Conservation (phyloP, 2,888 invertebrate species). For the Onthophagus sagittarius region DNA sequence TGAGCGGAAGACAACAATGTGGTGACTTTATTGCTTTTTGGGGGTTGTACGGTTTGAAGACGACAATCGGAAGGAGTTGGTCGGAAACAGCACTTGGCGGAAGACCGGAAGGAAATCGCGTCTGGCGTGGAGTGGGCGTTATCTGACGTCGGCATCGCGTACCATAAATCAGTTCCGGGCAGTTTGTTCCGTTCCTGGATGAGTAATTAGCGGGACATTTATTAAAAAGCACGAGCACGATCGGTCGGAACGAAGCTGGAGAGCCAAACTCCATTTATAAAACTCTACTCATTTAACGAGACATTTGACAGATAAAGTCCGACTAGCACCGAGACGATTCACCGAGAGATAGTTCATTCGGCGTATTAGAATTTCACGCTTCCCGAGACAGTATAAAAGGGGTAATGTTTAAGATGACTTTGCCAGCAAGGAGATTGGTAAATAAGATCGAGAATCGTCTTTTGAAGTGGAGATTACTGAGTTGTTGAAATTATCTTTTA, state of each 20-base stretch:
- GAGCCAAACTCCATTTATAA: neutral
- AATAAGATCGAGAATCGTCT: neutral
- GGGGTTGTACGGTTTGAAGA: neutral
- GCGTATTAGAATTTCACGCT: neutral
- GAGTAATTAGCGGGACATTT: constrained; percentile 27
- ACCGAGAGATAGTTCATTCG: neutral
- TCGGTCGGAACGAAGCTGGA: neutral
- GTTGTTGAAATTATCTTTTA: too few relatives aligned
- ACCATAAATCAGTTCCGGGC: constrained; percentile 39
- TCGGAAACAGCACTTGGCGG: neutral
- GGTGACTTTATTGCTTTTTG: neutral
- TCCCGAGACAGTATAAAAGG: neutral
- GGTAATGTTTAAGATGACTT: neutral
- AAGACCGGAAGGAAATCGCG: neutral
- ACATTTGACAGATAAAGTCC: neutral
- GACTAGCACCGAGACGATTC: neutral
- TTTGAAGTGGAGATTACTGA: too few relatives aligned
- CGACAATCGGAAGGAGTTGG: neutral
- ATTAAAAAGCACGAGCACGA: neutral
- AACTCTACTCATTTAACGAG: neutral
- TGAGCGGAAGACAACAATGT: neutral
- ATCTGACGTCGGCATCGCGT: neutral
- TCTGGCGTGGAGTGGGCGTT: neutral
- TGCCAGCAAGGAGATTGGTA: neutral
- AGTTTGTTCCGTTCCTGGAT: constrained; percentile 34